Percentiles rank a stretch among this genome's conserved stretches.
Conservation (phyloP, 2,888 invertebrate genomes). For the Cephus rjabovi region DNA sequence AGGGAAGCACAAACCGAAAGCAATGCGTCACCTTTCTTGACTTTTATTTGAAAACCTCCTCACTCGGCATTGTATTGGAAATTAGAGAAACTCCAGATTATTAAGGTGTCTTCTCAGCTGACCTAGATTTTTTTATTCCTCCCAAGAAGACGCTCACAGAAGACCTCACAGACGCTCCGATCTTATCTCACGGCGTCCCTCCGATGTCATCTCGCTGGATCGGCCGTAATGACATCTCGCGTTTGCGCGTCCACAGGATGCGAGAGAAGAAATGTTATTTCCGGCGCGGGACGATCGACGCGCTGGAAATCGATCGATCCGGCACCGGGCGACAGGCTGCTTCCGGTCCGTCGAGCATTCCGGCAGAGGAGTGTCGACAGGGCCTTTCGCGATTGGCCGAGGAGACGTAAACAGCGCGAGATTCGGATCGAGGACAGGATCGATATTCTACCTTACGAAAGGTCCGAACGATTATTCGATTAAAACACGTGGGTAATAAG, state of each 20-base stretch:
- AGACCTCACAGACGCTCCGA: conserved; percentile 27
- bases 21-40: conserved; percentile 47
- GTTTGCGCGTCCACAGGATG: neutral
- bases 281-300: neutral
- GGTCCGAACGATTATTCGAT: neutral
- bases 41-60: conserved; percentile 37
- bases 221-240: no score
- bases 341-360: neutral
- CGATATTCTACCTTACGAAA: neutral
- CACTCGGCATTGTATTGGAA: conserved; percentile 12
- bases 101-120: conserved; percentile 18
- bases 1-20: conserved; percentile 40
- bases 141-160: conserved; percentile 12
- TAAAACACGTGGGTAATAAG: neutral
- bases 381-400: neutral
- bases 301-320: neutral
- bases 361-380: neutral
- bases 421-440: conserved; percentile 2
- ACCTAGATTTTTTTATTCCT: conserved; percentile 22
- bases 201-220: no score
- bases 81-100: conserved; percentile 16
- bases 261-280: neutral
- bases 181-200: conserved; percentile 6
- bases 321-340: neutral
- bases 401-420: neutral